Conservation (phyloP, 1,140 invertebrate genomes). For the Brachionus rubens region DNA sequence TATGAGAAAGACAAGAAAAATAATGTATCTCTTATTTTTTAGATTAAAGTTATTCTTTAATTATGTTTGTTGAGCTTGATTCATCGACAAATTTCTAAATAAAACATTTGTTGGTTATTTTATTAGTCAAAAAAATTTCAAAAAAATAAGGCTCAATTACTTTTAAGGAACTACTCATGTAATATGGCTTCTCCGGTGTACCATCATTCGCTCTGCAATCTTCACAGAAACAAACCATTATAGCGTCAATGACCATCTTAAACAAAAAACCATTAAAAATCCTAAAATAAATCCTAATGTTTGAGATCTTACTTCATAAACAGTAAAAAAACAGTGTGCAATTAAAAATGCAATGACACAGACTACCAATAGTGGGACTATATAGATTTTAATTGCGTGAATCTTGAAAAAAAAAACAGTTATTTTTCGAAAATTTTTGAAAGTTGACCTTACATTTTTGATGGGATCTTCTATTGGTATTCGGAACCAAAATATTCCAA, state of each 20-base stretch:
- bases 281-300: background rate
- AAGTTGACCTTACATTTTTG: slow-evolving; percentile 3
- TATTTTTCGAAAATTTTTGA: background rate
- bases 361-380: slow-evolving; percentile 62
- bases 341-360: slow-evolving; percentile 69
- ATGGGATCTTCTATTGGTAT: slow-evolving; percentile 35
- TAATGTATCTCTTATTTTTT: too few species aligned
- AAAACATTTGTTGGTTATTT: too few species aligned
- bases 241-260: slow-evolving; percentile 92
- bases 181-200: slow-evolving; percentile 81
- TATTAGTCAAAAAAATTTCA: too few species aligned
- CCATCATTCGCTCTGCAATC: slow-evolving; percentile 93
- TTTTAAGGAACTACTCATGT: slow-evolving; percentile 84
- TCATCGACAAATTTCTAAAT: slow-evolving; percentile 32
- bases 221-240: slow-evolving; percentile 93
- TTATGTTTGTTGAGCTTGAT: slow-evolving; percentile 27
- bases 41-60: too few species aligned
- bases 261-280: slow-evolving; percentile 51
- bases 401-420: slow-evolving; percentile 31
- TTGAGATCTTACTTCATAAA: slow-evolving; percentile 76
- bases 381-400: slow-evolving; percentile 65
- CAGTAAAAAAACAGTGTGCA: slow-evolving; percentile 80
- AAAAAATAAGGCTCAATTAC: too few species aligned
- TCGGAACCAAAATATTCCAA: slow-evolving; percentile 61
- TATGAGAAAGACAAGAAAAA: too few species aligned